Evolutionary conservation across 2,113 vertebrate genomes (phyloP).

Genomic region (Colaptes auratus): DNA sequence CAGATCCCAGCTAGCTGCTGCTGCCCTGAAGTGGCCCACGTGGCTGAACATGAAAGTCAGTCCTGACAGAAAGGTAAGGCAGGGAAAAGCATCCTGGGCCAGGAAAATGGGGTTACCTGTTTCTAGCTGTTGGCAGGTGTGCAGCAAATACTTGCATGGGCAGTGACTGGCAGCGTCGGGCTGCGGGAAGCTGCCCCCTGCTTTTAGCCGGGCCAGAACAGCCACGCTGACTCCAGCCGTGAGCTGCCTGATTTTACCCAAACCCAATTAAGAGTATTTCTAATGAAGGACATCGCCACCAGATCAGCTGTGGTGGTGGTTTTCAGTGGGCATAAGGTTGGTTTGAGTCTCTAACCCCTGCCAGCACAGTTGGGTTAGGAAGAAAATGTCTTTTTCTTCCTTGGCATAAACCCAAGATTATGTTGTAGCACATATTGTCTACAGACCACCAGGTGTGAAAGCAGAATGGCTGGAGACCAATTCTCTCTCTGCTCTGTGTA

Average conservation of each 20-base stretch:
- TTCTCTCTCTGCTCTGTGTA: background rate
- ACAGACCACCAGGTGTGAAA: constrained; percentile 24
- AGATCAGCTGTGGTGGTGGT: background rate
- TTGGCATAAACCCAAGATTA: background rate
- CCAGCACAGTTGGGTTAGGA: constrained; percentile 1
- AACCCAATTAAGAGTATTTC: background rate
- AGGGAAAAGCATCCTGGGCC: background rate
- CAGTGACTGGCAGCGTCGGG: background rate
- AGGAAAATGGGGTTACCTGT: background rate
- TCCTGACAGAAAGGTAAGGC: background rate
- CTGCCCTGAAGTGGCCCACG: accelerated
- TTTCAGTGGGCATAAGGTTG: constrained; percentile 12
- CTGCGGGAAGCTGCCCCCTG: background rate
- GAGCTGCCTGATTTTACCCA: background rate
- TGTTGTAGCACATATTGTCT: constrained; percentile 22
- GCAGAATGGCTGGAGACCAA: background rate
- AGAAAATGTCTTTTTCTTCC: background rate
- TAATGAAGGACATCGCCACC: background rate
- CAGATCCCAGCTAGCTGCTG: background rate
- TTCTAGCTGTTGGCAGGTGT: background rate
- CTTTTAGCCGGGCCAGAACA: background rate
- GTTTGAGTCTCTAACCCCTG: background rate
- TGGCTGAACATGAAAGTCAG: background rate
- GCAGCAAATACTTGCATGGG: background rate
- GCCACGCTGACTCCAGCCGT: accelerated